Conservation (phyloP, 2,113 vertebrate genomes). For the Nothoprocta pentlandii region DNA sequence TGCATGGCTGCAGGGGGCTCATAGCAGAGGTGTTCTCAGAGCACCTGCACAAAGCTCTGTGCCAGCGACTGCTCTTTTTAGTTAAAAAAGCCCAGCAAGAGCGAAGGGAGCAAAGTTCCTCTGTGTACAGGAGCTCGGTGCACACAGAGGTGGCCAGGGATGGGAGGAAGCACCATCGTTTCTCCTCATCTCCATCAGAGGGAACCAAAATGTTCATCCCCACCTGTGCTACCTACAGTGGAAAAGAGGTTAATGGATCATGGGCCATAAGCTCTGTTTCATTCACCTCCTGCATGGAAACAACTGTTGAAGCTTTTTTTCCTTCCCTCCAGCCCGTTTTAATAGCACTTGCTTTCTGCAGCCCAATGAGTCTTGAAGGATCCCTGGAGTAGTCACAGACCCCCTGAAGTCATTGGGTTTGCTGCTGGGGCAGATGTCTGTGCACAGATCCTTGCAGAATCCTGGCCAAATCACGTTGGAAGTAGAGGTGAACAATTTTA, state of each 20-base stretch:
- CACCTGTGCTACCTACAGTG: accelerated
- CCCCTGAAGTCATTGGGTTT: background rate
- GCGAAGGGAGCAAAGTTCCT: background rate
- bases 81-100: background rate
- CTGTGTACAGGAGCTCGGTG: background rate
- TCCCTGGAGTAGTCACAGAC: accelerated
- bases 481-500: background rate
- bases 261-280: background rate
- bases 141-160: background rate
- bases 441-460: background rate
- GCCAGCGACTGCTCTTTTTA: background rate
- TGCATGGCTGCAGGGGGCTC: background rate
- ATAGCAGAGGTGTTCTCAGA: background rate
- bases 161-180: background rate
- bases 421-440: background rate
- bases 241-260: background rate
- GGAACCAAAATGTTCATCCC: background rate
- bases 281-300: background rate
- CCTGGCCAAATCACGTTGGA: background rate
- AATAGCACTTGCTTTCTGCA: background rate
- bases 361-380: background rate
- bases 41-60: background rate
- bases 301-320: background rate
- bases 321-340: background rate
- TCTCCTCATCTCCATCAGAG: background rate